Percentiles rank a stretch among this genome's conserved stretches.
Evolutionary conservation across 2,888 invertebrate genomes (phyloP).

Genomic region (Hemicrepidius hirtus): DNA sequence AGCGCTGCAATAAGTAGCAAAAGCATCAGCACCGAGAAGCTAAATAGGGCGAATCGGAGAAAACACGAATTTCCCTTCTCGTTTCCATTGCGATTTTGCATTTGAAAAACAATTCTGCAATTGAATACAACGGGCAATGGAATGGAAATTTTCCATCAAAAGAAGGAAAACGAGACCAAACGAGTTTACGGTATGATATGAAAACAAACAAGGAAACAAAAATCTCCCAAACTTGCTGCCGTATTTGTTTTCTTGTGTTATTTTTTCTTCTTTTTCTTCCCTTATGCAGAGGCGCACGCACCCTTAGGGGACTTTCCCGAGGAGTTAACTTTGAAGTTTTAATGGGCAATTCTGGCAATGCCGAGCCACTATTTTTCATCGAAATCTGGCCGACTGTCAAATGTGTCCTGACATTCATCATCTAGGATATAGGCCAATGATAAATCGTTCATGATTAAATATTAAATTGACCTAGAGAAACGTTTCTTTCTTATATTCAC

Average conservation of each 20-base stretch:
- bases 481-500: neutral
- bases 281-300: slow-evolving; percentile 25
- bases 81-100: slow-evolving; percentile 27
- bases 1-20: slow-evolving; percentile 3
- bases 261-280: slow-evolving; percentile 13
- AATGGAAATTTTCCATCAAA: slow-evolving; percentile 44
- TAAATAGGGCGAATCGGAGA: neutral
- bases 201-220: slow-evolving; percentile 38
- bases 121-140: slow-evolving; percentile 38
- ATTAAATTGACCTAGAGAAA: slow-evolving; percentile 28
- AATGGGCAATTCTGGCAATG: slow-evolving; percentile 54
- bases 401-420: slow-evolving; percentile 48
- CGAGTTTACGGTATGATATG: slow-evolving; percentile 38
- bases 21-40: neutral
- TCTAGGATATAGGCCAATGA: slow-evolving; percentile 37
- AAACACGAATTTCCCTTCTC: slow-evolving; percentile 12
- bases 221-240: slow-evolving; percentile 11
- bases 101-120: slow-evolving; percentile 41
- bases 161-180: slow-evolving; percentile 38
- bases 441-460: slow-evolving; percentile 32
- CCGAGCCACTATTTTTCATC: slow-evolving; percentile 55
- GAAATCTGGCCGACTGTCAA: slow-evolving; percentile 58
- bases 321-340: slow-evolving; percentile 40
- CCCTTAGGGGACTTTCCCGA: slow-evolving; percentile 25
- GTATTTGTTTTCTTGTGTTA: slow-evolving; percentile 30